Evolutionary conservation across 2,797 vertebrate species (phyloP).

Genomic region (Poecilia picta): DNA sequence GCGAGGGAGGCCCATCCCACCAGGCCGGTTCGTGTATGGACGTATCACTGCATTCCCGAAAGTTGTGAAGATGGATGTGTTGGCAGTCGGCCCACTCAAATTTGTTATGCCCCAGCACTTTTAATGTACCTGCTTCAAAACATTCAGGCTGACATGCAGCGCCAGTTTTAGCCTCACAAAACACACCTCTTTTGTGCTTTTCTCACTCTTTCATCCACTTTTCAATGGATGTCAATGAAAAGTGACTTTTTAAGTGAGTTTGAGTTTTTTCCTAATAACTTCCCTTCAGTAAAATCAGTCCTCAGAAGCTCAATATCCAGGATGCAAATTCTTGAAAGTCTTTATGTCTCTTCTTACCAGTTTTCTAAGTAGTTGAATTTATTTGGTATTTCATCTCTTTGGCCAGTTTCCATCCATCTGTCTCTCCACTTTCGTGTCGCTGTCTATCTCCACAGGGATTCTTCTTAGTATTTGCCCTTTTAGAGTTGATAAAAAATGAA

Average conservation of each 20-base stretch:
- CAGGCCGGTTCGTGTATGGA: conserved; percentile 54
- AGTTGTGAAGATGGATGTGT: conserved; percentile 70
- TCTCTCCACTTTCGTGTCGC: conserved; percentile 13
- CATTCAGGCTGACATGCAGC: conserved; percentile 58
- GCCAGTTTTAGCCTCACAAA: conserved; percentile 52
- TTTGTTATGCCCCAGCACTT: conserved; percentile 71
- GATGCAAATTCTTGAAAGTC: conserved; percentile 14
- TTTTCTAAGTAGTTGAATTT: conserved; percentile 44
- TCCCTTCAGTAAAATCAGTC: background rate
- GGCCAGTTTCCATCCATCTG: conserved; percentile 43
- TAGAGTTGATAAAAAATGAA: conserved; percentile 62
- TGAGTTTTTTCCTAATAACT: background rate
- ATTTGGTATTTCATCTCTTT: conserved; percentile 46
- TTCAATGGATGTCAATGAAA: too few relatives aligned
- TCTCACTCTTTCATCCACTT: conserved; percentile 29
- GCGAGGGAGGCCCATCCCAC: conserved; percentile 20
- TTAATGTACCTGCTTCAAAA: conserved; percentile 70
- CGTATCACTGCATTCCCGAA: conserved; percentile 71
- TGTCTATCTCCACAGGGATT: conserved; percentile 38
- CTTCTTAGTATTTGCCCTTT: conserved; percentile 47
- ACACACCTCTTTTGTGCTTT: conserved; percentile 52
- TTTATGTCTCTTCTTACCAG: conserved; percentile 31
- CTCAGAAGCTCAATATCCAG: background rate
- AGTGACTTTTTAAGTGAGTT: too few relatives aligned
- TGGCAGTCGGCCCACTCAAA: conserved; percentile 68